Base-by-base conservation (phyloP, 2,888 invertebrate species). In the Campoletis raptor region DNA sequence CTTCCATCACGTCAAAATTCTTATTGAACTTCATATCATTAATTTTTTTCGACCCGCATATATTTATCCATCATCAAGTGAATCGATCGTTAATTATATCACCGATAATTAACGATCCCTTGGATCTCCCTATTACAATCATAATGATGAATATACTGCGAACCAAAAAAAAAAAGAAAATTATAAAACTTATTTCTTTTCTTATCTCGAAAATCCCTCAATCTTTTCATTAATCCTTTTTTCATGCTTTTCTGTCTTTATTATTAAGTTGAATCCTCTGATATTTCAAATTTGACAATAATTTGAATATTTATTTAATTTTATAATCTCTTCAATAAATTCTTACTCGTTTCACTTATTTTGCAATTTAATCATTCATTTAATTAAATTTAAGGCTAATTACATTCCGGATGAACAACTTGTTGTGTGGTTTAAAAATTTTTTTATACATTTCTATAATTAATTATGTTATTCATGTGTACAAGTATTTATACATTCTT, bases 1-100 rank as follows among this genome's bases (percentile, higher is more conserved):
- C 64, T 45, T 57, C 15, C 54, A 61, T 57, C 74, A 21, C 37
- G 36, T 52, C 45, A 18, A 57, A 67, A 70, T 81, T 85, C 72
- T 85, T 85, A 77, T 81, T 66, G 57, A 66, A 72, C 36, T 72
- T 85, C 24, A 54, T 85, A 81, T 81, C 77, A 77, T 81, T 81
- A n/a, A 77, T 77, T 78, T 78, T 42, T 70, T 54, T 52, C 64
- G 36, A n/a, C 18, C 37, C 66, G 52, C 77, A 57, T 77, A 72
- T 57, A 81, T 77, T 81, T 72, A 73, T 72, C 40, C 76, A 21
- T 45, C 64, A 21, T 45, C 48, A 4, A 78, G 15, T 61, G 45
- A n/a, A 70, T 77, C 70, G 64, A 85, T 72, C 81, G 70, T 57
- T 81, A 81, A 77, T 85, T 85, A 81, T 42, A 70, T 36, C 48